Percentiles rank a stretch among this genome's conserved stretches.
Conservation (phyloP, 2,888 invertebrate genomes). For the Laothoe populi region DNA sequence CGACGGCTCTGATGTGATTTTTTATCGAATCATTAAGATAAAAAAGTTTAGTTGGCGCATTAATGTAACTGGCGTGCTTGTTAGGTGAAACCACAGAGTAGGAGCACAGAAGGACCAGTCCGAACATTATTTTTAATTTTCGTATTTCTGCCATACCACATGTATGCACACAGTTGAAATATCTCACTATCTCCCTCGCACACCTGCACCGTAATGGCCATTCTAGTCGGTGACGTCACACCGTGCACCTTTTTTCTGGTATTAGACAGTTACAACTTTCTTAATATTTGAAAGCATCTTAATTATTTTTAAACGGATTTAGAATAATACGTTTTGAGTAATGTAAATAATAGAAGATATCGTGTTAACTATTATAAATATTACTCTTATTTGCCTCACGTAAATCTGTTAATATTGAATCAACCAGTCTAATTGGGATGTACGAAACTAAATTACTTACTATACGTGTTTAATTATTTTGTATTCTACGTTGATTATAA, state of each 20-base stretch:
- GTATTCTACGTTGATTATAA: constrained; percentile 3
- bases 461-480: background rate
- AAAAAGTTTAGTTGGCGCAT: constrained; percentile 43
- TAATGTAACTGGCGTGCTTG: constrained; percentile 15
- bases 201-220: too few relatives aligned
- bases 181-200: too few relatives aligned
- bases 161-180: too few relatives aligned
- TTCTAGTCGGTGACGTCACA: too few relatives aligned
- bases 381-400: background rate
- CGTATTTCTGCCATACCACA: too few relatives aligned
- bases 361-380: too few relatives aligned
- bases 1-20: constrained; percentile 23
- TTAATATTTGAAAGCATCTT: too few relatives aligned
- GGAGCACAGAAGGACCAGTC: background rate
- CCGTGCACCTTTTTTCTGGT: too few relatives aligned
- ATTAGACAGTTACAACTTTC: too few relatives aligned
- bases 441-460: background rate
- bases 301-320: too few relatives aligned
- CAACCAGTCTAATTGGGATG: background rate
- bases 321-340: too few relatives aligned
- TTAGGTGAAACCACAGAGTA: background rate
- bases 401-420: background rate
- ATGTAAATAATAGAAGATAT: too few relatives aligned
- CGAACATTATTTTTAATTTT: background rate
- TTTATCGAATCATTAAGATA: constrained; percentile 4